Conservation (phyloP, 2,888 invertebrate species). For the Megalurothrips usitatus region DNA sequence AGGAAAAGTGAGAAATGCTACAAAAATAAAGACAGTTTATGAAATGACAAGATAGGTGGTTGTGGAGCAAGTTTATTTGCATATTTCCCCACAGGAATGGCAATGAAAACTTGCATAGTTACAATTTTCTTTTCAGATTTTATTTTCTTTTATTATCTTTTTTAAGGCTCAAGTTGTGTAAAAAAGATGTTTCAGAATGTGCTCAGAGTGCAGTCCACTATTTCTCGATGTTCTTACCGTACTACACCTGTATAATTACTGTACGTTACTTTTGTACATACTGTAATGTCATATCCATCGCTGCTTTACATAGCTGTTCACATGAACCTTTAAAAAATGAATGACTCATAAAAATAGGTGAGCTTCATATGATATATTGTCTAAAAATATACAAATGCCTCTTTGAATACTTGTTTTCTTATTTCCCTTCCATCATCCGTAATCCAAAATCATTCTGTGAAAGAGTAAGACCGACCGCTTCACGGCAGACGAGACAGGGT, state of each 20-base stretch:
- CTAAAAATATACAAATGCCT: conserved; percentile 13
- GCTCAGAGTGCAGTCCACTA: conserved; percentile 19
- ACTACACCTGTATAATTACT: conserved; percentile 12
- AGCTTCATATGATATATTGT: conserved; percentile 10
- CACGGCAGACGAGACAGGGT: too few relatives aligned
- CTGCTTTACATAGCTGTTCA: conserved; percentile 17
- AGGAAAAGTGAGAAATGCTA: background rate
- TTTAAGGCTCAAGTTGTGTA: conserved; percentile 25
- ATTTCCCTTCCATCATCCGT: background rate
- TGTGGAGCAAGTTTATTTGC: conserved; percentile 11
- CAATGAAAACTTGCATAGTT: conserved; percentile 5
- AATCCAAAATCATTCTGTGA: too few relatives aligned
- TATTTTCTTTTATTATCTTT: conserved; percentile 26
- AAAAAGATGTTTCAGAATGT: conserved; percentile 20
- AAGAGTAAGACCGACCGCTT: too few relatives aligned
- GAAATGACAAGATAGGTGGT: conserved; percentile 15
- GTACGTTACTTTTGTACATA: conserved; percentile 25
- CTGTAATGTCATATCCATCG: conserved; percentile 20
- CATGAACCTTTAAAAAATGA: conserved; percentile 14
- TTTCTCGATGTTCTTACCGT: conserved; percentile 1
- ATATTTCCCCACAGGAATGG: background rate
- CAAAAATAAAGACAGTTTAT: conserved; percentile 21
- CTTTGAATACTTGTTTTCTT: background rate
- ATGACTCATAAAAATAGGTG: background rate
- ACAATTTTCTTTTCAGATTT: conserved; percentile 21